Percentiles rank a stretch among this genome's conserved stretches.
Evolutionary conservation across 2,888 invertebrate genomes (phyloP).

Genomic region (Drymonia ruficornis): DNA sequence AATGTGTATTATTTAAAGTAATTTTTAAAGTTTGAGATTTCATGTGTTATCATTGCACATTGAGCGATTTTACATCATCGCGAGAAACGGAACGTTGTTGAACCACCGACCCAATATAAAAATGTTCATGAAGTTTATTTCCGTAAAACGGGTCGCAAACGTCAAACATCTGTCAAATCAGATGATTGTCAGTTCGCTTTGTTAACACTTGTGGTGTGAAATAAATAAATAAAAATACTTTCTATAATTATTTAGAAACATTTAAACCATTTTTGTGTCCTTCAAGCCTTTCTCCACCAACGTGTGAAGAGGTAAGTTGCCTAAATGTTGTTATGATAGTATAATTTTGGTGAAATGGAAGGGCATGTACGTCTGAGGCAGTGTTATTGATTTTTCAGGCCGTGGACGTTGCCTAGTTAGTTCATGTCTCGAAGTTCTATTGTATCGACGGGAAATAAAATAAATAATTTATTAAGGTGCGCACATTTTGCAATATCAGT

Average conservation of each 20-base stretch:
- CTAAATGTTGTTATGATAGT: slow-evolving; percentile 22
- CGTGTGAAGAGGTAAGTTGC: slow-evolving; percentile 54
- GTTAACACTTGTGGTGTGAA: slow-evolving; percentile 48
- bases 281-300: slow-evolving; percentile 24
- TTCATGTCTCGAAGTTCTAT: slow-evolving; percentile 19
- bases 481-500: slow-evolving; percentile 8
- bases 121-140: slow-evolving; percentile 5
- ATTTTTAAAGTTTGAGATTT: no score
- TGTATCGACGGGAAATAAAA: slow-evolving; percentile 11
- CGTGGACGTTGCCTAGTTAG: slow-evolving; percentile 32
- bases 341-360: slow-evolving; percentile 35
- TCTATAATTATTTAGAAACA: slow-evolving; percentile 39
- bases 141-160: slow-evolving; percentile 27
- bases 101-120: not conserved
- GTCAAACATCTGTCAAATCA: slow-evolving; percentile 41
- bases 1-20: not conserved
- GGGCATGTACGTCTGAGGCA: slow-evolving; percentile 30
- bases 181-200: slow-evolving; percentile 50
- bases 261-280: slow-evolving; percentile 29
- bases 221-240: slow-evolving; percentile 57
- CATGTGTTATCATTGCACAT: no score
- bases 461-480: slow-evolving; percentile 7
- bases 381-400: slow-evolving; percentile 60
- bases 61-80: not conserved
- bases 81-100: not conserved